These are phyloP conservation scores for Norana najaformis DNA, from an alignment of 2,888 invertebrate species.

Conservation along the genomic window DNA sequence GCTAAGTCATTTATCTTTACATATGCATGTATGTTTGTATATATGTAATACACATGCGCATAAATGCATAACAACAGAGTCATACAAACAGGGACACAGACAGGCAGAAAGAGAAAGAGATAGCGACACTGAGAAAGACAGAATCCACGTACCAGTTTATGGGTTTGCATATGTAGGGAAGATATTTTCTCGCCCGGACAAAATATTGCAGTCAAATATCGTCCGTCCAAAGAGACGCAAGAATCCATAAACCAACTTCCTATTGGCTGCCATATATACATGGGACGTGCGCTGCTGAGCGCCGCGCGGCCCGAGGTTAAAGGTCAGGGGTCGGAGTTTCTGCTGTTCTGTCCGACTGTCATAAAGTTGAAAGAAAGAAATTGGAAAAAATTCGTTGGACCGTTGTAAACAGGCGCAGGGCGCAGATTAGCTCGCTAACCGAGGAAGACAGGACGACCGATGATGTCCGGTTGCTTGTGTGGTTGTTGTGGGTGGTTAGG, in stretches of 20 bases:
- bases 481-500: neutral
- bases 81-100: neutral
- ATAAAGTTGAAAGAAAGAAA: neutral
- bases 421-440: too few relatives aligned
- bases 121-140: neutral
- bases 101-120: neutral
- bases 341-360: neutral
- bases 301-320: neutral
- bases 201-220: constrained; percentile 1
- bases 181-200: neutral
- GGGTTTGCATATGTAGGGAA: neutral
- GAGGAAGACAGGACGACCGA: neutral
- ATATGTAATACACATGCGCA: too few relatives aligned
- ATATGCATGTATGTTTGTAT: too few relatives aligned
- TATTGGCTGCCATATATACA: neutral
- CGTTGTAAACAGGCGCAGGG: neutral
- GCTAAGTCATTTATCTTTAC: neutral
- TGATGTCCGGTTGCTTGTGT: neutral
- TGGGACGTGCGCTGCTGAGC: neutral
- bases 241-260: constrained; percentile 4
- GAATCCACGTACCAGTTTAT: neutral
- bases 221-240: constrained; percentile 1
- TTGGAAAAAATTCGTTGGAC: neutral
- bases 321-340: neutral
- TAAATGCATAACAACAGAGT: too few relatives aligned